Percentiles rank a stretch among this genome's conserved stretches.
phyloP scores from a whole-genome alignment of 2,797 vertebrate genomes.

The Eulemur albifrons region DNA sequence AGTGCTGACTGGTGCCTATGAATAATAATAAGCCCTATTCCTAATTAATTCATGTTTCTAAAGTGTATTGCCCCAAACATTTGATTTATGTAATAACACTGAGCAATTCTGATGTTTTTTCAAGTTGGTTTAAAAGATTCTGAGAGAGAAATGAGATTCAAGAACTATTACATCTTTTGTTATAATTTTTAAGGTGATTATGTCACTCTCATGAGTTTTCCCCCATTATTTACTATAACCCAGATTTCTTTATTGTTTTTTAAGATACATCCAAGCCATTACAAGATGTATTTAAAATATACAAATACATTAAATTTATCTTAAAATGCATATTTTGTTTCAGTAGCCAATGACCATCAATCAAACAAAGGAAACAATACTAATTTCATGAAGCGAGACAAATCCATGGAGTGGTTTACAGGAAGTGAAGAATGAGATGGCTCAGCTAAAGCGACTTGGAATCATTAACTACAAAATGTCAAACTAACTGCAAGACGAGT shows the following conservation, averaged over 20 bases:
- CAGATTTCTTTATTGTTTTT: constrained; percentile 47
- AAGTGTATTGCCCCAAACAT: constrained; percentile 5
- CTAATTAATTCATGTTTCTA: constrained; percentile 32
- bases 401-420: constrained; percentile 93
- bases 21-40: background rate
- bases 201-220: background rate
- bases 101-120: constrained; percentile 41
- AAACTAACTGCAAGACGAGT: constrained; percentile 42
- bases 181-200: constrained; percentile 38
- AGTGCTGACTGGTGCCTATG: background rate
- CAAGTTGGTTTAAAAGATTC: constrained; percentile 43
- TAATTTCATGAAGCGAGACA: constrained; percentile 79
- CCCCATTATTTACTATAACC: background rate
- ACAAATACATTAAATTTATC: constrained; percentile 58
- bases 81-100: background rate
- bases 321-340: constrained; percentile 79
- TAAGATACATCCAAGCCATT: constrained; percentile 30
- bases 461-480: constrained; percentile 42
- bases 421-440: constrained; percentile 88
- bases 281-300: constrained; percentile 57
- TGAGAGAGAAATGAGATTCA: constrained; percentile 25
- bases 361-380: constrained; percentile 70
- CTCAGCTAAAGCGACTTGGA: constrained; percentile 38
- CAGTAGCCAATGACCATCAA: constrained; percentile 71
- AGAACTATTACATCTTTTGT: constrained; percentile 37